A percentile compares a stretch with the other conserved stretches of the same genome.
phyloP scores from a whole-genome alignment of 1,140 invertebrate species.

The Telenomus remus region DNA sequence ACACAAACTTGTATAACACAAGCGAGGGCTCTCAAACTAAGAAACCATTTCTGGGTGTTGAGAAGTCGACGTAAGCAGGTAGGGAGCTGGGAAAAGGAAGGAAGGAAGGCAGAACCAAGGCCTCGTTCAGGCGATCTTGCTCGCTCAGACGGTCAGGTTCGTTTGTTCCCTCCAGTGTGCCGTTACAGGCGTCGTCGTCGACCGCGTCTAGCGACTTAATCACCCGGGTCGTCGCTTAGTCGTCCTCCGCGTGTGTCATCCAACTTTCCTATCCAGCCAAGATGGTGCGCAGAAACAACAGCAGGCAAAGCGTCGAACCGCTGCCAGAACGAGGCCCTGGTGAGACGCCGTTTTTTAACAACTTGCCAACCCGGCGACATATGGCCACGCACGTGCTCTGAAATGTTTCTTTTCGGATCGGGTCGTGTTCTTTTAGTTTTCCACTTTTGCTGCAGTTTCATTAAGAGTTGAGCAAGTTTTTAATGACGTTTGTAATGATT shows the following conservation, averaged over 20 bases:
- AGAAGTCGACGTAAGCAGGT: slow-evolving; percentile 40
- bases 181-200: background rate
- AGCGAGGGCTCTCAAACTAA: slow-evolving; percentile 4
- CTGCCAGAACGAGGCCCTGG: slow-evolving; percentile 71
- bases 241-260: background rate
- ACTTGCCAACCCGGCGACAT: slow-evolving; percentile 44
- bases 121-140: slow-evolving; percentile 31
- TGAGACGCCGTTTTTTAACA: slow-evolving; percentile 63
- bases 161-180: slow-evolving; percentile 20
- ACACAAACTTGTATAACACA: background rate
- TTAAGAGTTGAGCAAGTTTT: too few species aligned
- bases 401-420: too few species aligned
- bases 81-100: slow-evolving; percentile 45
- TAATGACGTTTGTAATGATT: too few species aligned
- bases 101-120: slow-evolving; percentile 37
- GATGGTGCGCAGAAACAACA: slow-evolving; percentile 70
- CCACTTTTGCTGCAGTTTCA: too few species aligned
- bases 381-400: slow-evolving; percentile 54
- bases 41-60: slow-evolving; percentile 26
- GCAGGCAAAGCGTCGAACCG: slow-evolving; percentile 63
- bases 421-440: background rate
- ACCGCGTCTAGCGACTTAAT: too few species aligned
- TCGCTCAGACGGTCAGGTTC: slow-evolving; percentile 31
- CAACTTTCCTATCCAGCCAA: slow-evolving; percentile 13
- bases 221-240: too few species aligned